phyloP scores from a whole-genome alignment of 2,888 invertebrate species.

The Dromius quadrimaculatus region DNA sequence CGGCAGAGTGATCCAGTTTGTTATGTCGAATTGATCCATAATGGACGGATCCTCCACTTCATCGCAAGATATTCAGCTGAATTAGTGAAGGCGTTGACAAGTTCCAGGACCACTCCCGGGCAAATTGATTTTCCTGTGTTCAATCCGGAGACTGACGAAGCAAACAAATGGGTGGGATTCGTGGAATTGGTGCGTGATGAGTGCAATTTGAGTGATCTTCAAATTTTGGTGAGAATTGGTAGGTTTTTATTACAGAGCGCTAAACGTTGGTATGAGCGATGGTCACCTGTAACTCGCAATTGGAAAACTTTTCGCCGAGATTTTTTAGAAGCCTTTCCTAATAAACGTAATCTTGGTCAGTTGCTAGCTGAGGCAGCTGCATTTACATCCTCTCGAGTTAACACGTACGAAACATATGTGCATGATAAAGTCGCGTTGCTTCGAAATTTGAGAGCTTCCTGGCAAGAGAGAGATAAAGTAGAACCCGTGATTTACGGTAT shows the following conservation, averaged over 20 bases:
- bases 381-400: slow-evolving; percentile 3
- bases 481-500: slow-evolving; percentile 3
- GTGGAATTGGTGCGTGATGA: slow-evolving; percentile 13
- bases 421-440: slow-evolving; percentile 17
- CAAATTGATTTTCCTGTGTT: slow-evolving; percentile 53
- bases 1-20: too few species aligned
- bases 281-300: slow-evolving; percentile 2
- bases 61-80: slow-evolving; percentile 2
- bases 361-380: slow-evolving; percentile 7
- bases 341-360: slow-evolving; percentile 5
- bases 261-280: slow-evolving; percentile 9
- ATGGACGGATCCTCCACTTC: background rate
- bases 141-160: slow-evolving; percentile 50
- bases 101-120: slow-evolving; percentile 45
- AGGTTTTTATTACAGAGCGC: too few species aligned
- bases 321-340: slow-evolving; percentile 1
- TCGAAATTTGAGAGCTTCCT: slow-evolving; percentile 9
- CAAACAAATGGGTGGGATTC: slow-evolving; percentile 44
- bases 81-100: slow-evolving; percentile 38
- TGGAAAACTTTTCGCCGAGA: slow-evolving; percentile 18
- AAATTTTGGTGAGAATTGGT: background rate
- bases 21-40: too few species aligned
- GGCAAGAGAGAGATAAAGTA: slow-evolving; percentile 14
- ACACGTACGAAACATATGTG: slow-evolving; percentile 19
- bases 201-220: slow-evolving; percentile 1